Base-by-base conservation (phyloP, 2,797 vertebrate species). In the Austrolebias charrua region DNA sequence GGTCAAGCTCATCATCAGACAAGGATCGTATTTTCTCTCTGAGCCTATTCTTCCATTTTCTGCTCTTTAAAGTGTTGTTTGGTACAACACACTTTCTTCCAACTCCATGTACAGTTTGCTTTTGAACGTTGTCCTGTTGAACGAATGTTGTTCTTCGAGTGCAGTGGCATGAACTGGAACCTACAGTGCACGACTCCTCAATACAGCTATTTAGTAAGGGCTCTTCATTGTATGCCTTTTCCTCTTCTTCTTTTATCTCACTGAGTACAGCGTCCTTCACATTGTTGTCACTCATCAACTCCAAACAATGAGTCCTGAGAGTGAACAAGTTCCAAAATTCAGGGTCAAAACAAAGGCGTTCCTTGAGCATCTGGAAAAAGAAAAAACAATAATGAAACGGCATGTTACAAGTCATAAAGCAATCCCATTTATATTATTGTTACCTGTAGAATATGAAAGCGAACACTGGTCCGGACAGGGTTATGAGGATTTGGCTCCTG, bases 251-350 rank as follows among this genome's bases (percentile, higher is more conserved):
- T 86, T 90, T 87, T 83, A 95, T 93, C 89, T 95, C 94, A 79
- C 71, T 89, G 65, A 92, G 90, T 28, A 86, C 86, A 46, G 88
- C 90, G 50, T 79, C 91, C 82, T 90, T 89, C 71, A 76, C 91
- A 71, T 92, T 93, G 42, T 94, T 94, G 78, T 96, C 96, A 28
- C 89, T 94, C 80, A 99, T 84, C 55, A 99, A 83, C 2, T 94
- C 94, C 69, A 95, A 90, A 79, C 98, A 99, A 75, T 94, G 94
- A 48, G 94, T 95, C 88, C 95, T 95, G 80, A 99, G 94, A 82
- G 96, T 97, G 52, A 97, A 82, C 29, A 98, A 93, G 87, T 96
- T 98, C 97, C 97, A 99, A 83, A 99, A 98, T 83, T 99, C 98
- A 0, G 98, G 98, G 81, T 99, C 98, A 74, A 98, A 99, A 88